Evolutionary conservation across 1,140 invertebrate species (phyloP).

Genomic region (Bursaphelenchus mucronatus): DNA sequence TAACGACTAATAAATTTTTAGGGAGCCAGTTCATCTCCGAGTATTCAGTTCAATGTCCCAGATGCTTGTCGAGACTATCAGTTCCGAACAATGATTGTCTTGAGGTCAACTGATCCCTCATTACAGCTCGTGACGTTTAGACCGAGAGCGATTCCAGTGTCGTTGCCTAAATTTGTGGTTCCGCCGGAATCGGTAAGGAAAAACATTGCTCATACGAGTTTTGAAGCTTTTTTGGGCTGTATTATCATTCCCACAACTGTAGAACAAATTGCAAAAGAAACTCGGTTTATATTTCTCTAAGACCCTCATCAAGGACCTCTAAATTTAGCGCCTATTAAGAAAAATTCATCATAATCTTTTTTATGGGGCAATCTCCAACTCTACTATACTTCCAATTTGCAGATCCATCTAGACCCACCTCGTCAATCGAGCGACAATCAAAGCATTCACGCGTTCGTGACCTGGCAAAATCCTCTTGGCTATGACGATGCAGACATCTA

Average conservation of each 20-base stretch:
- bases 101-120: slow-evolving; percentile 41
- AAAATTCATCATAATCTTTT: neutral
- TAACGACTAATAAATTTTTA: slow-evolving; percentile 20
- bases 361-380: neutral
- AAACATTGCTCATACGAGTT: slow-evolving; percentile 4
- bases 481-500: slow-evolving; percentile 44
- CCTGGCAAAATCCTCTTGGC: slow-evolving; percentile 33
- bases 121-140: slow-evolving; percentile 36
- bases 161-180: slow-evolving; percentile 35
- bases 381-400: slow-evolving; percentile 11
- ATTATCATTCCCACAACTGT: neutral
- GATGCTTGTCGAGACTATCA: slow-evolving; percentile 49
- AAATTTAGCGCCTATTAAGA: too few relatives aligned
- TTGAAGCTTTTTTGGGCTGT: neutral
- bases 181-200: slow-evolving; percentile 34
- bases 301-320: too few relatives aligned
- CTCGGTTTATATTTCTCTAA: too few relatives aligned
- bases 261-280: too few relatives aligned
- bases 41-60: slow-evolving; percentile 40
- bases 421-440: slow-evolving; percentile 37
- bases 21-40: slow-evolving; percentile 46
- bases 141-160: slow-evolving; percentile 35
- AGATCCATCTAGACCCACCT: slow-evolving; percentile 43
- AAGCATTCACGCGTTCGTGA: slow-evolving; percentile 41
- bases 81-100: slow-evolving; percentile 41